Conservation (phyloP, 2,113 vertebrate genomes). For the Erythrolamprus reginae region DNA sequence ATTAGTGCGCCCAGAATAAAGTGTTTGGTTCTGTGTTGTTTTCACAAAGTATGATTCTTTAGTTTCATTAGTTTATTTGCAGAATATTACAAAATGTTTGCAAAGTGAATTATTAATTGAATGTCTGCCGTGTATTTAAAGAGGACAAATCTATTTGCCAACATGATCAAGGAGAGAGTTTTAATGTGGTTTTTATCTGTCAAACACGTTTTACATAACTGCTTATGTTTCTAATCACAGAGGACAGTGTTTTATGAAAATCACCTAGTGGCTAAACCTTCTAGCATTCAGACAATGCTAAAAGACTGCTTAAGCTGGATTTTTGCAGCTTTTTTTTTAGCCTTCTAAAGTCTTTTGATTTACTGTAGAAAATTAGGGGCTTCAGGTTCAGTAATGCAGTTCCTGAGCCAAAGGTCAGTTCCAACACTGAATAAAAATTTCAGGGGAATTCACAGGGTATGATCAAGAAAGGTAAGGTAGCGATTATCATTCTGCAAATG, state of each 20-base stretch:
- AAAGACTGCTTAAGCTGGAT: neutral
- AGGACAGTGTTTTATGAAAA: neutral
- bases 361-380: neutral
- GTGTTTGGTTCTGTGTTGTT: neutral
- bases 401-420: neutral
- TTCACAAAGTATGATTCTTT: conserved; percentile 1
- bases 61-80: conserved; percentile 16
- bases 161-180: neutral
- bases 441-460: neutral
- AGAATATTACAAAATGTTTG: conserved; percentile 21
- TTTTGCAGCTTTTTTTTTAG: neutral
- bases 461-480: neutral
- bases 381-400: neutral
- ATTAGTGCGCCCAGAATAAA: conserved; percentile 10
- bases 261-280: neutral
- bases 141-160: neutral
- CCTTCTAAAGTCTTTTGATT: neutral
- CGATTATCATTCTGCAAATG: neutral
- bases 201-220: neutral
- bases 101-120: conserved; percentile 13
- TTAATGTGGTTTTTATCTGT: neutral
- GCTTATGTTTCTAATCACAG: neutral
- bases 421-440: neutral
- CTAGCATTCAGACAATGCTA: neutral
- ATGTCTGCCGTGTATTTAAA: neutral